Conservation (phyloP, 2,113 vertebrate species). For the Phylloscopus trochiloides region DNA sequence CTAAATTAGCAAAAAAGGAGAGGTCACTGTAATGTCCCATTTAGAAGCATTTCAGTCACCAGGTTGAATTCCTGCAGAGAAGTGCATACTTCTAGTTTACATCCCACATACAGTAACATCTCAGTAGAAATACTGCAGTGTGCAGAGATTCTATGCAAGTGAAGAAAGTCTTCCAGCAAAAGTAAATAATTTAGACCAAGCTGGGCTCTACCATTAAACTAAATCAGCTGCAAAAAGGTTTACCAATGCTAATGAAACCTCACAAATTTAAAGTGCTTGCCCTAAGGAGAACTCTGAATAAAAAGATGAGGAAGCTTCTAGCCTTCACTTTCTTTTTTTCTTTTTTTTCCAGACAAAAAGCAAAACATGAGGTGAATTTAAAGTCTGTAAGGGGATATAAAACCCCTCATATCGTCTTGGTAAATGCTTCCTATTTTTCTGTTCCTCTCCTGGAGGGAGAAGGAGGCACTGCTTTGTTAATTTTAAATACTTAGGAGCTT, state of each 20-base stretch:
- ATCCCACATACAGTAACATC: background rate
- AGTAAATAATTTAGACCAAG: background rate
- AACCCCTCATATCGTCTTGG: background rate
- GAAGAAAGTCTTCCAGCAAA: background rate
- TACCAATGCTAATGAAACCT: background rate
- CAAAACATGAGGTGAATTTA: background rate
- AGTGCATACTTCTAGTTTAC: background rate
- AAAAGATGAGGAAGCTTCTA: background rate
- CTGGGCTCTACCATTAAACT: background rate
- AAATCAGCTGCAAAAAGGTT: background rate
- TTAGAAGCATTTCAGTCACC: background rate
- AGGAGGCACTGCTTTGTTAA: background rate
- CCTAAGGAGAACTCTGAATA: background rate
- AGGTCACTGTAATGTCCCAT: background rate
- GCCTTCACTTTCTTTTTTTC: background rate
- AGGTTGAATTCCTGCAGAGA: background rate
- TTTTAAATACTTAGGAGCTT: background rate
- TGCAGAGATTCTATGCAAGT: background rate
- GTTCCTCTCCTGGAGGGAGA: background rate
- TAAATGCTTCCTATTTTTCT: background rate
- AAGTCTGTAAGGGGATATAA: background rate
- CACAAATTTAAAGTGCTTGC: background rate
- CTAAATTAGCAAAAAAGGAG: background rate
- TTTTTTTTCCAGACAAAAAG: background rate
- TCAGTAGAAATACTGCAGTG: background rate